Evolutionary conservation across 2,113 vertebrate genomes (phyloP), one percentile per base, ranked within the genome.

Genomic region (Puffinus mauretanicus): DNA sequence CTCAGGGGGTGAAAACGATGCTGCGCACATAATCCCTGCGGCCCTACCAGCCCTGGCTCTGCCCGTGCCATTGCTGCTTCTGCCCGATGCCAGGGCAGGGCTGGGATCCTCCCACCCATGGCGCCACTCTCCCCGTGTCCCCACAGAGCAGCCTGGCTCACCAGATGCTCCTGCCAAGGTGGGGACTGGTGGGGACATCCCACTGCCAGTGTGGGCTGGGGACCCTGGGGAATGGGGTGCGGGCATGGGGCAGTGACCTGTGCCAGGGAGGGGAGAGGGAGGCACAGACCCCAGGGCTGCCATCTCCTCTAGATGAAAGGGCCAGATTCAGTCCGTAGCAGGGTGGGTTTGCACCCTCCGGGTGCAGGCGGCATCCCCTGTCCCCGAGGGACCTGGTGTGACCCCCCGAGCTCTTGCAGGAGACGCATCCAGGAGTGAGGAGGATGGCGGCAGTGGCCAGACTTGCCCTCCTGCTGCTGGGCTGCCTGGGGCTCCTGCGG

Each of bases 391-490:
- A 22, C 27, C 7, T 16, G 10, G 3, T 47, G 62, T 84, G 69
- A 94, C 25, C 49, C 22, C 34, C 6, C 0, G 0, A 42, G 30
- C 27, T 61, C 62, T 93, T 69, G 6, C 58, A 95, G 93, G 77
- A 21, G n/a, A 55, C 6, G 0, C 36, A 2, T 54, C n/a, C 20
- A 4, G 83, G 54, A 69, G 34, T 8, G 11, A 65, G 52, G 62
- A 95, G 66, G 90, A 97, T 96, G 96, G 54, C 13, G 73, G 62
- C 82, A 16, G 55, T 8, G 0, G 38, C 42, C 78, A 82, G 93
- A 52, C 16, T 91, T 1, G 0, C 66, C 15, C 21, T 97, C 6
- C 87, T 97, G 78, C 70, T 97, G 82, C 90, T 96, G 94, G 66
- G 87, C 90, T 96, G 70, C 2, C 3, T 2, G 22, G 94, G 62